Percentiles rank a stretch among this genome's conserved stretches.
Conservation (phyloP, 2,797 vertebrate species). For the Sebastolobus alascanus region DNA sequence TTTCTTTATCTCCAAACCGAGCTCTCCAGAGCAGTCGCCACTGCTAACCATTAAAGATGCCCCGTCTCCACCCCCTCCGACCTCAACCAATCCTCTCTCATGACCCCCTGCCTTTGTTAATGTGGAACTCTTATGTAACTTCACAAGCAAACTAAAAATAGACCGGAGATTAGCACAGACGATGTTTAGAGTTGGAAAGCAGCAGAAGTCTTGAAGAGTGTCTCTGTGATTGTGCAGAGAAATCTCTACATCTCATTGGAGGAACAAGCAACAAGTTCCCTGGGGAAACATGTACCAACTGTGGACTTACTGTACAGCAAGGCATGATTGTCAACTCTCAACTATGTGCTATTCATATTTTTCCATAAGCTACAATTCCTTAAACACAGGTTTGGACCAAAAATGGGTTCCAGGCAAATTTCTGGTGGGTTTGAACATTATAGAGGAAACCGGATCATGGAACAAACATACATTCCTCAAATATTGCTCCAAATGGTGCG, state of each 20-base stretch:
- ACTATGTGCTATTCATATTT: constrained; percentile 28
- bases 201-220: constrained; percentile 52
- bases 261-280: constrained; percentile 40
- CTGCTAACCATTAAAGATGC: constrained; percentile 61
- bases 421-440: constrained; percentile 48
- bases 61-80: constrained; percentile 30
- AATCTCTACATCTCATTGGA: constrained; percentile 49
- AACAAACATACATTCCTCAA: constrained; percentile 52
- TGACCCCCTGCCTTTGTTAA: constrained; percentile 72
- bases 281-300: constrained; percentile 47
- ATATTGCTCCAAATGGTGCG: constrained; percentile 47
- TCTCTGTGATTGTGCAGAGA: constrained; percentile 48
- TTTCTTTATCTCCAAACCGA: constrained; percentile 60
- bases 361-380: constrained; percentile 39
- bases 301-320: constrained; percentile 23
- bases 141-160: constrained; percentile 74
- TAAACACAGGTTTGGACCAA: constrained; percentile 34
- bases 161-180: constrained; percentile 56
- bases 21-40: constrained; percentile 36
- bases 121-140: constrained; percentile 75
- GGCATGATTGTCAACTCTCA: constrained; percentile 9
- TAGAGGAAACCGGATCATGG: constrained; percentile 45
- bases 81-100: constrained; percentile 58
- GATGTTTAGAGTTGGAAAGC: constrained; percentile 62
- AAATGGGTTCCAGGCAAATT: constrained; percentile 20